A percentile compares a stretch with the other conserved stretches of the same genome.
Conservation (phyloP, 2,797 vertebrate genomes). For the Sebastiscus tertius region DNA sequence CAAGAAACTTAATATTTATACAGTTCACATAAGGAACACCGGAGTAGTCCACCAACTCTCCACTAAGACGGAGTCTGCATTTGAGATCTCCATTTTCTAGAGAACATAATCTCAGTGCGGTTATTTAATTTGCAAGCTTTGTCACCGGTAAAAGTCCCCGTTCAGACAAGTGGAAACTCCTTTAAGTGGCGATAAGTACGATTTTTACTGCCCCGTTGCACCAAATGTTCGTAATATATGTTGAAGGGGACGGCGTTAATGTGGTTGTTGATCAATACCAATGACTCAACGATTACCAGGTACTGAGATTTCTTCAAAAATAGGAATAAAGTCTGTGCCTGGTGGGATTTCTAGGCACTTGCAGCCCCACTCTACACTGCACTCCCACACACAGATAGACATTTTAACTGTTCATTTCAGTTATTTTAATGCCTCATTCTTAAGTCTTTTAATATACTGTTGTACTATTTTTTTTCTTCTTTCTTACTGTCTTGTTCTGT, state of each 20-base stretch:
- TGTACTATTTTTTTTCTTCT: not conserved
- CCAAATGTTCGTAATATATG: constrained; percentile 36
- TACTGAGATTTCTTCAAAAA: constrained; percentile 22
- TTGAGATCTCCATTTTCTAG: constrained; percentile 11
- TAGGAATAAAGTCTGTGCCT: constrained; percentile 5
- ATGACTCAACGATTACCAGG: constrained; percentile 12
- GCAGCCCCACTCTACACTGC: not conserved
- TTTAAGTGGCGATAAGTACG: not conserved
- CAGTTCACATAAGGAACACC: constrained; percentile 11
- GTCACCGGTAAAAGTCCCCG: not conserved
- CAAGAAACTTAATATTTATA: constrained; percentile 2
- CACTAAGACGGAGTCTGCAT: constrained; percentile 2
- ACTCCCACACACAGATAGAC: not conserved
- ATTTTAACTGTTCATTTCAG: not conserved
- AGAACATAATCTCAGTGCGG: not conserved
- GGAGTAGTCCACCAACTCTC: not conserved
- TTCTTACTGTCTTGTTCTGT: not conserved
- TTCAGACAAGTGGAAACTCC: constrained; percentile 26
- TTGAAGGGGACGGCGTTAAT: constrained; percentile 27
- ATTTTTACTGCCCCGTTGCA: constrained; percentile 30
- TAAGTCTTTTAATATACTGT: not conserved
- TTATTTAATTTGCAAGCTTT: constrained; percentile 39
- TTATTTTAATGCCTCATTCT: constrained; percentile 7
- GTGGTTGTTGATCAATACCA: constrained; percentile 45
- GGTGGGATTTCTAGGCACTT: not conserved